Evolutionary conservation across 2,888 invertebrate species (phyloP).

Genomic region (Achlya flavicornis): DNA sequence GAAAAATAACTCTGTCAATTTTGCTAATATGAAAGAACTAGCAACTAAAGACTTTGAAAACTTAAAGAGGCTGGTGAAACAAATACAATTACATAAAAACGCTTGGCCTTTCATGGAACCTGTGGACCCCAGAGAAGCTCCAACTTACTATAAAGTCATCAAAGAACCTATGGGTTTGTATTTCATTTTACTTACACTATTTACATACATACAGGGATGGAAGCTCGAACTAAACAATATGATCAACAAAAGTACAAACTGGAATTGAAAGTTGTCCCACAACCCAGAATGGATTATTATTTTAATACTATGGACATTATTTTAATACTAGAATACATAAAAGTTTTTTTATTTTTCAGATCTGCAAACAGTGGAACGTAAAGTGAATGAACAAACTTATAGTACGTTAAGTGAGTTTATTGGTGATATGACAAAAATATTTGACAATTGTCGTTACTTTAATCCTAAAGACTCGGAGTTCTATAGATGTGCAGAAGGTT

Average conservation of each 20-base stretch:
- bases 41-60: conserved; percentile 91
- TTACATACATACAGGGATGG: too few species aligned
- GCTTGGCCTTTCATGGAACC: conserved; percentile 99
- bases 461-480: conserved; percentile 98
- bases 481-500: conserved; percentile 97
- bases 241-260: too few species aligned
- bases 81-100: conserved; percentile 96
- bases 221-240: too few species aligned
- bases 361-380: conserved; percentile 94
- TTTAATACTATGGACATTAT: too few species aligned
- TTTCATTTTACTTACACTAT: background rate
- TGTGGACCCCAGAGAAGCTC: conserved; percentile 97
- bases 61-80: conserved; percentile 93
- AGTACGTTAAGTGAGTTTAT: conserved; percentile 96
- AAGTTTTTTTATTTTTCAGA: conserved; percentile 84
- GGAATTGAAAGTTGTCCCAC: too few species aligned
- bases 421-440: conserved; percentile 98
- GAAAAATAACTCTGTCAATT: conserved; percentile 93
- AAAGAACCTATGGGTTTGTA: conserved; percentile 97
- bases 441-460: conserved; percentile 99
- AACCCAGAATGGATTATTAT: too few species aligned
- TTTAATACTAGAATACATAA: background rate
- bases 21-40: conserved; percentile 94
- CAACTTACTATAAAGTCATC: conserved; percentile 97
- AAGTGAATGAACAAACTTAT: conserved; percentile 92